A percentile compares a stretch with the other conserved stretches of the same genome.
These are phyloP conservation scores for Campylomormyrus numenius DNA, from an alignment of 2,113 vertebrate genomes.

Conservation along the genomic window DNA sequence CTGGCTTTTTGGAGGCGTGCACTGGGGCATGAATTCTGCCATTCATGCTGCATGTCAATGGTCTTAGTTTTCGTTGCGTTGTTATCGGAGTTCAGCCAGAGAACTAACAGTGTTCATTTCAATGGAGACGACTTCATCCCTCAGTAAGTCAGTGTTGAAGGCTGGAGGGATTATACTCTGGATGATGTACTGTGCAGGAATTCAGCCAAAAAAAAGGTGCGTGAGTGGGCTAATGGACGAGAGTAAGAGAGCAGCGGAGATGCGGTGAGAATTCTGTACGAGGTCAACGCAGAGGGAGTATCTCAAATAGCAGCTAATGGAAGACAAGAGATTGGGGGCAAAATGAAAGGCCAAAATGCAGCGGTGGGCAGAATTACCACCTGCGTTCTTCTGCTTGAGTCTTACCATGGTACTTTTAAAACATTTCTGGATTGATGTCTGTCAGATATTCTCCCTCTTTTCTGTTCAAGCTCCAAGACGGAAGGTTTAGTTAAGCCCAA, in stretches of 20 bases:
- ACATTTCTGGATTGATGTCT: constrained; percentile 14
- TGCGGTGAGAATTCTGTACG: constrained; percentile 5
- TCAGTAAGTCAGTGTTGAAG: constrained; percentile 41
- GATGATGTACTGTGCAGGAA: constrained; percentile 34
- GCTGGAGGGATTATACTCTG: constrained; percentile 30
- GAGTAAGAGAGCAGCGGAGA: neutral
- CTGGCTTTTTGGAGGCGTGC: neutral
- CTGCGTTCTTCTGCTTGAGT: neutral
- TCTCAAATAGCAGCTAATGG: neutral
- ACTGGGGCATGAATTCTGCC: neutral
- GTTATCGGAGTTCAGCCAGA: constrained; percentile 31
- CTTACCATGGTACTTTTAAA: neutral
- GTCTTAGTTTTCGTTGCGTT: neutral
- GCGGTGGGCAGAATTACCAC: neutral
- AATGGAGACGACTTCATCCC: constrained; percentile 39
- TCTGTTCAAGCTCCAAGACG: neutral
- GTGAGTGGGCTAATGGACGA: constrained; percentile 23
- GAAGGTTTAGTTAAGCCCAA: constrained; percentile 17
- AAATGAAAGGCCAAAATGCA: too few relatives aligned
- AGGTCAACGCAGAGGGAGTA: neutral
- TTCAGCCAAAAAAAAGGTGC: constrained; percentile 4
- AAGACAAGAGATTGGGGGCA: neutral
- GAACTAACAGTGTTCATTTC: constrained; percentile 31
- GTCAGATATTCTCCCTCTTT: constrained; percentile 23
- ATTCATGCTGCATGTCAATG: neutral